Evolutionary conservation across 2,888 invertebrate species (phyloP), one percentile per base, ranked within the genome.

Genomic region (Heliothis peltigera): DNA sequence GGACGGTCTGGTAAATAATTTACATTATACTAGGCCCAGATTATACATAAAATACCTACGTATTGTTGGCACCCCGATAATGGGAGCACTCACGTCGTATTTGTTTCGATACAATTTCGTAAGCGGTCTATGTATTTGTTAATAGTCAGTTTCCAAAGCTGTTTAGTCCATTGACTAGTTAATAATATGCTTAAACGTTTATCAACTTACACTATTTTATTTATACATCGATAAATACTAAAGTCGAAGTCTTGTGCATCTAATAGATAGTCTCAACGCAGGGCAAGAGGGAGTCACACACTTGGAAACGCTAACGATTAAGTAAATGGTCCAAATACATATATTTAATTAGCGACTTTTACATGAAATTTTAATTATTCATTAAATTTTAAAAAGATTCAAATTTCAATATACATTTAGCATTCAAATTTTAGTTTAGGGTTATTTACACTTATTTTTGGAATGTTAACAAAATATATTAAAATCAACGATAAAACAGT

Each of bases 21-120:
- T 93, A 94, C 91, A 93, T 84, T 92, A 92, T 83, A 83, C 92
- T 95, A 95, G 93, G 93, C 94, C 94, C 93, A 93, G 93, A 92
- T 90, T 81, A 84, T 75, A 77, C 49, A 73, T 69, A 67, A 66
- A 58, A 77, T 78, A 79, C 65, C 64, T 76, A 70, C 62, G 69
- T 65, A 56, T 63, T 52, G 66, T 57, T 61, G 6, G 46, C 53
- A 53, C 64, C 57, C 63, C 52, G 35, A 66, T 55, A 59, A 39
- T 63, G 62, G 64, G 64, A 75, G 64, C 64, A 18, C 1, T 44
- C 75, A 66, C 68, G 67, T 60, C 68, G 65, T 60, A 54, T 62
- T 53, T 53, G 74, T 78, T 74, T 68, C 58, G 64, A 65, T 81
- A 75, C 65, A 75, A 70, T 79, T 80, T 80, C 72, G 69, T 79